These are phyloP conservation scores for Notolepis coatsorum DNA, from an alignment of 2,797 vertebrate genomes.

Conservation along the genomic window DNA sequence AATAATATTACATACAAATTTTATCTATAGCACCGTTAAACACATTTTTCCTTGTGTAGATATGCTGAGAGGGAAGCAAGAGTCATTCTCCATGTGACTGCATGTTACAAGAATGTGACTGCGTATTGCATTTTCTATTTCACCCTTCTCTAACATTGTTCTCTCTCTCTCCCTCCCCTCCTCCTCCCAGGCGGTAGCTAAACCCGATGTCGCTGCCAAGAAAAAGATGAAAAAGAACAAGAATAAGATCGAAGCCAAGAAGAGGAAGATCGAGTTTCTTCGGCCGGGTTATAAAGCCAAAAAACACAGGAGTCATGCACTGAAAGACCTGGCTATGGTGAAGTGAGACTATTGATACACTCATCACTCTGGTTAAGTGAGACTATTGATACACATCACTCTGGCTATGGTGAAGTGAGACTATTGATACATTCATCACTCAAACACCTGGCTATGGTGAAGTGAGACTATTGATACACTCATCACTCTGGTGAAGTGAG, in stretches of 20 bases:
- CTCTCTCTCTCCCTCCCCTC: not conserved
- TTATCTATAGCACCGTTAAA: no score
- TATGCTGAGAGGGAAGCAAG: no score
- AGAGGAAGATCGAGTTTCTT: slow-evolving; percentile 93
- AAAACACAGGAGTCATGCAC: slow-evolving; percentile 81
- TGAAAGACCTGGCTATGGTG: slow-evolving; percentile 93
- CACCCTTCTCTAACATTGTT: no score
- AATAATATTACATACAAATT: no score
- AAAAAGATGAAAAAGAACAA: slow-evolving; percentile 96
- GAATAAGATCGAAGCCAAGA: slow-evolving; percentile 94
- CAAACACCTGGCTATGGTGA: not conserved
- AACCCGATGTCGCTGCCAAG: slow-evolving; percentile 94
- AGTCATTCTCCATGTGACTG: no score
- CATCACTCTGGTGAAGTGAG: not conserved
- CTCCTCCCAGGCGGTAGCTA: slow-evolving; percentile 86
- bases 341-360: slow-evolving; percentile 71
- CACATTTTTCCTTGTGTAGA: no score
- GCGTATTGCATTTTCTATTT: no score
- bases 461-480: not conserved
- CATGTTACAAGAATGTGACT: no score
- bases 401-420: not conserved
- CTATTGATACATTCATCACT: not conserved
- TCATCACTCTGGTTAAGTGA: not conserved
- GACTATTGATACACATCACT: not conserved
- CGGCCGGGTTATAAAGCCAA: slow-evolving; percentile 91